phyloP scores from a whole-genome alignment of 2,113 vertebrate genomes.

The Mustela lutreola region DNA sequence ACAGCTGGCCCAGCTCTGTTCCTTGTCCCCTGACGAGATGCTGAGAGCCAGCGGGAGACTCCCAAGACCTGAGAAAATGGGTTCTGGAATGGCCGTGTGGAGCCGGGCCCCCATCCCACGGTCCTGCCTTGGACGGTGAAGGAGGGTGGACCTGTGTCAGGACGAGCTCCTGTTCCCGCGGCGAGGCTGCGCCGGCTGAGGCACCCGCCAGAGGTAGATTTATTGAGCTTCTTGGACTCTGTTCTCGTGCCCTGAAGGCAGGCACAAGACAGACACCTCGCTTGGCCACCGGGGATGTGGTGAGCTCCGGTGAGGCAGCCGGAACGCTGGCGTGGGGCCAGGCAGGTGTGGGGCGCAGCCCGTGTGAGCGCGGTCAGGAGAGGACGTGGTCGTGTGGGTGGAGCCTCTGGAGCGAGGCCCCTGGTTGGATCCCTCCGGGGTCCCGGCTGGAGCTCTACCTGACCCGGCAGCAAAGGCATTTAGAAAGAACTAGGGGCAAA shows the following conservation, averaged over 20 bases:
- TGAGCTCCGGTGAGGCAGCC: background rate
- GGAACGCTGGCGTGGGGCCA: background rate
- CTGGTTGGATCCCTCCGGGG: background rate
- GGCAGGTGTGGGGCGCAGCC: too few relatives aligned
- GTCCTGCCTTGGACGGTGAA: accelerated
- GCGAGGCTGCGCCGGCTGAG: accelerated
- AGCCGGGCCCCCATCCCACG: accelerated
- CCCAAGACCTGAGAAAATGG: background rate
- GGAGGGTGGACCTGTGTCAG: accelerated
- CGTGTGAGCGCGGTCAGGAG: accelerated
- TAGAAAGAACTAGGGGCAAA: background rate
- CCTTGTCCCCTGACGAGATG: background rate
- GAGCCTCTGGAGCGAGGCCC: background rate
- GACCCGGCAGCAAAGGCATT: background rate
- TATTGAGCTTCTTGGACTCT: background rate
- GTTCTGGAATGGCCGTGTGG: accelerated
- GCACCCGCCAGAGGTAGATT: accelerated
- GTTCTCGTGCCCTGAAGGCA: background rate
- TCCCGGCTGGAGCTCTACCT: background rate
- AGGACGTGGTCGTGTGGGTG: accelerated
- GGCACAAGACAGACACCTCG: background rate
- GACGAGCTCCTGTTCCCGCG: background rate
- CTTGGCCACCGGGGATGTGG: accelerated
- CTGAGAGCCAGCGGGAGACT: background rate
- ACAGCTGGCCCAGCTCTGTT: background rate